A percentile compares a stretch with the other conserved stretches of the same genome.
phyloP scores from a whole-genome alignment of 2,888 invertebrate species.

The Ophion ventricosus region DNA sequence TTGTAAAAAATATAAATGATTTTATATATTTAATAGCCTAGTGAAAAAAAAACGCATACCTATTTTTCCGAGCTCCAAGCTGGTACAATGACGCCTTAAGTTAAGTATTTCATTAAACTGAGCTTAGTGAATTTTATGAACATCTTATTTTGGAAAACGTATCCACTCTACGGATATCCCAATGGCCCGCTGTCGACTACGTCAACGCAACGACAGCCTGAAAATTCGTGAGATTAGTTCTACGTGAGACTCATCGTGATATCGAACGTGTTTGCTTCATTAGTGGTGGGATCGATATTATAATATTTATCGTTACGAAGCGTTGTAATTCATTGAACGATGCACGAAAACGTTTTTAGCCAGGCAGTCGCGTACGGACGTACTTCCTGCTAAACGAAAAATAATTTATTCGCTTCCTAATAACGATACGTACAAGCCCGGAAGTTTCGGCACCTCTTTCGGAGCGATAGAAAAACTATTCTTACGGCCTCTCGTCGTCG shows the following conservation, averaged over 20 bases:
- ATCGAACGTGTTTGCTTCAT: constrained; percentile 30
- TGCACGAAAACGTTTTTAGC: constrained; percentile 35
- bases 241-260: constrained; percentile 45
- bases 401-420: constrained; percentile 55
- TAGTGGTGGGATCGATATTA: constrained; percentile 28
- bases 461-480: constrained; percentile 20
- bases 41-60: no score
- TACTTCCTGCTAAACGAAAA: constrained; percentile 58
- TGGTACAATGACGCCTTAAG: no score
- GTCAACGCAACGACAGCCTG: constrained; percentile 41
- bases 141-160: background rate
- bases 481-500: background rate
- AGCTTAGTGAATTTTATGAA: constrained; percentile 22
- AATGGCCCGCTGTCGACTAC: background rate
- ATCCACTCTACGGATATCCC: background rate
- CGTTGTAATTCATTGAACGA: constrained; percentile 53
- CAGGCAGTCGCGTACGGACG: constrained; percentile 38
- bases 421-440: constrained; percentile 45
- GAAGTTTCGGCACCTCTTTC: constrained; percentile 42
- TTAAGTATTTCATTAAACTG: no score
- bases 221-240: constrained; percentile 33
- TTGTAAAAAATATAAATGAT: no score
- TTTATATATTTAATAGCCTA: no score
- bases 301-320: constrained; percentile 40
- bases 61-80: no score